Base-by-base conservation (phyloP, 2,888 invertebrate species). In the Latheticus oryzae region DNA sequence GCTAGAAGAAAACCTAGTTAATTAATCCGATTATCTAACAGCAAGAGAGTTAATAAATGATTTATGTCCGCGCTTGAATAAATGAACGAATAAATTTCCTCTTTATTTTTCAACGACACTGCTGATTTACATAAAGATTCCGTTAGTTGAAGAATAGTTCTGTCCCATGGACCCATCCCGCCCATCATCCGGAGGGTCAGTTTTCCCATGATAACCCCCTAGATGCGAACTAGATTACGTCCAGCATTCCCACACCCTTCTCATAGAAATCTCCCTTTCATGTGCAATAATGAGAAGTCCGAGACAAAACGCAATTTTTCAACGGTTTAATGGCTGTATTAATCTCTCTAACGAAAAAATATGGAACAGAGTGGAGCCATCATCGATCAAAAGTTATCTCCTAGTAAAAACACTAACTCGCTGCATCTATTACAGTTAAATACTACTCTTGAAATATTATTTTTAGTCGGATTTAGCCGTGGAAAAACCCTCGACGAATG, bases 361-460 rank as follows among this genome's bases (percentile, higher is more conserved):
- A 45, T 32, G 45, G 33, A 23, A 11, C 35, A 9, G 35, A 32
- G 32, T 19, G 32, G 32, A 33, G 35, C 47, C 7, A 47, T 35
- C 47, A 47, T 47, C 33, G 47, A 47, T 47, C 47, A 47, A 47
- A 47, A 47, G 33, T 47, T 47, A 47, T 47, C 47, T 47, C 47
- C n/a, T 35, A 33, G 47, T 23, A 35, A 47, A 47, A 45, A 45
- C 15, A 15, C 47, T 16, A 47, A 47, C 47, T 47, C 35, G 33
- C 35, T 47, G 47, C 47, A 47, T 47, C 47, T 47, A 47, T 47
- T 47, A 47, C 17, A 8, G 47, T 47, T 47, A 33, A 47, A 47
- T 21, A 15, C 11, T n/a, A 30, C 32, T 1, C 15, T 17, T 33
- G 47, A 47, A 35, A 35, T 11, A 35, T 47, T 47, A 47, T 47